These are phyloP conservation scores for Metallyticus violacea DNA, from an alignment of 2,888 invertebrate species.

Conservation along the genomic window DNA sequence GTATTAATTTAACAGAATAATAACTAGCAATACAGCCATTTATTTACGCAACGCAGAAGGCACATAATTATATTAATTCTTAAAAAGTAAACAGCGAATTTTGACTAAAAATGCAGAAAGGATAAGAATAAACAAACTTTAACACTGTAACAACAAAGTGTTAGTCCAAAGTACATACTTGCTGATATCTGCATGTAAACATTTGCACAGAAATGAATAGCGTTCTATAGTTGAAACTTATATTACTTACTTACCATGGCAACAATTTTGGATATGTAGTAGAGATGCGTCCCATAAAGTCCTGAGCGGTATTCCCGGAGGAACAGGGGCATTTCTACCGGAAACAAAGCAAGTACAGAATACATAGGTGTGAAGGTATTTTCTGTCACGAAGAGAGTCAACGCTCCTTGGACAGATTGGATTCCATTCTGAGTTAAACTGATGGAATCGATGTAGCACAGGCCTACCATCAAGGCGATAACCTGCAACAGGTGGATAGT, in stretches of 20 bases:
- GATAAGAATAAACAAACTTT: no score
- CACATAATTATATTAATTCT: no score
- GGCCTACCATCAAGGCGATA: slow-evolving; percentile 72
- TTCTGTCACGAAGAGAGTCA: slow-evolving; percentile 86
- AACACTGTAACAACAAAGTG: no score
- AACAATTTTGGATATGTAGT: slow-evolving; percentile 75
- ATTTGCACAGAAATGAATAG: no score
- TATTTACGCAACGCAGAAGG: no score
- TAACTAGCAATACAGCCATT: no score
- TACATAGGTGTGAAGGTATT: slow-evolving; percentile 92
- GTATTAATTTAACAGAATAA: no score
- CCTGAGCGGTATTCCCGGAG: slow-evolving; percentile 79
- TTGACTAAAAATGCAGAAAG: no score
- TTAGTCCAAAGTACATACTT: no score
- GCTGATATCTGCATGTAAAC: no score
- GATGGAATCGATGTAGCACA: slow-evolving; percentile 78
- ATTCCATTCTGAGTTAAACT: slow-evolving; percentile 75
- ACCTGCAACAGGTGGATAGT: slow-evolving; percentile 46
- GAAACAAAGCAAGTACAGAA: slow-evolving; percentile 80
- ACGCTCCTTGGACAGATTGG: slow-evolving; percentile 81
- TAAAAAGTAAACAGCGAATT: no score
- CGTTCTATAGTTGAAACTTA: no score
- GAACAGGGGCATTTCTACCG: slow-evolving; percentile 75
- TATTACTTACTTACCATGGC: slow-evolving; percentile 79
- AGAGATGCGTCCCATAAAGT: slow-evolving; percentile 73